Base-by-base conservation (phyloP, 2,888 invertebrate species). In the Caenorhabditis sulstoni region DNA sequence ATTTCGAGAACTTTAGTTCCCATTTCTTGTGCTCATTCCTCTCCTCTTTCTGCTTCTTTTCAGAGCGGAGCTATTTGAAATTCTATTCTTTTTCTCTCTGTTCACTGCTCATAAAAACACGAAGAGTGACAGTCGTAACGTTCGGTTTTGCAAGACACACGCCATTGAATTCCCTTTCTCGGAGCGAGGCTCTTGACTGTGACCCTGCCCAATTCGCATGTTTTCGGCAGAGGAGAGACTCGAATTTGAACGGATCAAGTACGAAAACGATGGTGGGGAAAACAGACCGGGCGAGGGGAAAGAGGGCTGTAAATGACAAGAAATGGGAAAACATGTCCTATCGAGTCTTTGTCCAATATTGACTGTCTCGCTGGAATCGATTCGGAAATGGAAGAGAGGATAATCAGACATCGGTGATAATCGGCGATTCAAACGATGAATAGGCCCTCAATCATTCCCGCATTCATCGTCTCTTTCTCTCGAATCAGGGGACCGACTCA, bases 391-490 rank as follows among this genome's bases (percentile, higher is more conserved):
- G 57, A 45, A 20, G 14, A 20, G 35, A 47, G 47, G 66, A 67
- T 37, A 67, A n/a, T 67, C 67, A 67, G 67, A 67, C 67, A 67
- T 67, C 67, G 41, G 35, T 37, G 39, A 18, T n/a, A 57, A 37
- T 58, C 16, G 22, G 37, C 22, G 53, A 66, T 57, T 37, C 41
- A 55, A 37, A 11, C 41, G 52, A 66, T 64, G 50, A 64, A 55
- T 53, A 53, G 47, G 29, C 45, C 65, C 41, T 7, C 85, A 57
- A 81, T 80, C 47, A 87, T 88, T 64, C 94, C 94, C 90, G 94
- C 94, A 85, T 95, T 93, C 68, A 93, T 93, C 0, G 95, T 95
- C 67, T 50, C 44, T 44, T 49, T 39, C 29, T 23, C 52, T 29
- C 23, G 52, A 29, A 23, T 52, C 50, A 49, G 37, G 12, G 52